Evolutionary conservation across 2,888 invertebrate genomes (phyloP), one percentile per base, ranked within the genome.

Genomic region (Eupithecia exiguata): DNA sequence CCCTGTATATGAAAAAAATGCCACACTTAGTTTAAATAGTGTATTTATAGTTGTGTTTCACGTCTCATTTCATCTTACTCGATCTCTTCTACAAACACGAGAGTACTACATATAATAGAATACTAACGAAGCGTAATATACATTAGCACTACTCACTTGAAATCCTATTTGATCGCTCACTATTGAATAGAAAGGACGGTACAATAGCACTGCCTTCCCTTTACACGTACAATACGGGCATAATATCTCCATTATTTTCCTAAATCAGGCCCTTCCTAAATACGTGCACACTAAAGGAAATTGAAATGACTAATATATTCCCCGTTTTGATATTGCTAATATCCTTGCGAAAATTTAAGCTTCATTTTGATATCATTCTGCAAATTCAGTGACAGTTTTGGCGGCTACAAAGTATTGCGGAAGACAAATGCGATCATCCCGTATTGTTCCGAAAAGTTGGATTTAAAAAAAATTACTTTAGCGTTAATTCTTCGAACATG

Each of bases 301-400:
- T 87, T 88, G 85, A 84, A 87, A 88, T 87, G 78, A 86, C 83
- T 83, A 82, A 84, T 85, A 84, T 84, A 81, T 81, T 80, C 80
- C 80, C 80, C 81, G 80, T 77, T 80, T 82, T 82, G 81, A 84
- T 85, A 86, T 84, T 81, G 80, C 81, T 80, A 83, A 86, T 86
- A 84, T 85, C 82, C 84, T 82, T 80, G 72, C 74, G 70, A 76
- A 61, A 75, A 70, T 74, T 75, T 71, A 49, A 71, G 30, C 68
- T 65, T 75, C 61, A 21, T 40, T 77, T 66, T 65, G 71, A 74
- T 69, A 74, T 63, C 12, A 49, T 69, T 53, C 53, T 65, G 68
- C 65, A 69, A 69, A 66, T 67, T 67, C 58, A 67, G 40, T 36
- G 65, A 49, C 16, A 49, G 36, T 25, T 25, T 40, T 40, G 36